Conservation (phyloP, 1,140 invertebrate species). For the Tribolium castaneum region DNA sequence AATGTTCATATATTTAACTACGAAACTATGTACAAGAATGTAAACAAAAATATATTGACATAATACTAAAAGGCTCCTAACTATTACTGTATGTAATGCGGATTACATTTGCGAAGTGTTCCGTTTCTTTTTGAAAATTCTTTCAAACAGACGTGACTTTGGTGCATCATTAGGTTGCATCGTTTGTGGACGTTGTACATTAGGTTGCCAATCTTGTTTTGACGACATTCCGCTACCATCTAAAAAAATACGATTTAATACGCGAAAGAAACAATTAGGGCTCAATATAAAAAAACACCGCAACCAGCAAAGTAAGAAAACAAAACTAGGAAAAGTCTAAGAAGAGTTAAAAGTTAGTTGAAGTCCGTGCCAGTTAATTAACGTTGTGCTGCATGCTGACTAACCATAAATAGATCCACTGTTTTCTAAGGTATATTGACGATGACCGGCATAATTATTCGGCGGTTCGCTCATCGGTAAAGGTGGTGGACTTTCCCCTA, state of each 20-base stretch:
- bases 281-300: neutral
- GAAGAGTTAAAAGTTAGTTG: constrained; percentile 36
- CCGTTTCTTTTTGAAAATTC: constrained; percentile 53
- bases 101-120: constrained; percentile 54
- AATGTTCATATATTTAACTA: constrained; percentile 25
- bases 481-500: constrained; percentile 61
- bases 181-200: constrained; percentile 47
- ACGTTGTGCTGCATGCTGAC: constrained; percentile 48
- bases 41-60: constrained; percentile 46
- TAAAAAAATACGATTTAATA: constrained; percentile 13
- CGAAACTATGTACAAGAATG: constrained; percentile 50
- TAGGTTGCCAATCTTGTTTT: constrained; percentile 49
- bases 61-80: constrained; percentile 46
- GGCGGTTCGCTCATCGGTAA: constrained; percentile 60
- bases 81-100: constrained; percentile 42
- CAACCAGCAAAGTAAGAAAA: neutral
- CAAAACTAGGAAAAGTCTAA: constrained; percentile 5
- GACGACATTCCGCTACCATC: constrained; percentile 31
- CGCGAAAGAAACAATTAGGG: neutral
- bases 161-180: constrained; percentile 49
- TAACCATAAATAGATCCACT: constrained; percentile 57
- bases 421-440: constrained; percentile 49
- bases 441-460: constrained; percentile 50
- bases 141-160: constrained; percentile 54
- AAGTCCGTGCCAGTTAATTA: constrained; percentile 40